Conservation (phyloP, 2,113 vertebrate genomes). For the Parus major region DNA sequence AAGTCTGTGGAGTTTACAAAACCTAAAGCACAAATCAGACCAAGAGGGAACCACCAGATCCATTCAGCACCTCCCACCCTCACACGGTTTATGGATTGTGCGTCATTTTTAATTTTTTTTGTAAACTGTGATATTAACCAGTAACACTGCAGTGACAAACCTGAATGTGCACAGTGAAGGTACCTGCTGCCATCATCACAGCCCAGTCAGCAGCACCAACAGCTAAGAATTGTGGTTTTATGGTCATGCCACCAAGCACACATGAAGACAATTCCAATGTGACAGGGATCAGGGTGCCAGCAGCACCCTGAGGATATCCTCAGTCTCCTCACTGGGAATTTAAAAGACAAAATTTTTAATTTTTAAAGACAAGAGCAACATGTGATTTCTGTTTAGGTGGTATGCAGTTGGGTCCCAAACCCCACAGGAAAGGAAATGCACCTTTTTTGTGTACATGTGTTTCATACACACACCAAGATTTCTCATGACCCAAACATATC, state of each 20-base stretch:
- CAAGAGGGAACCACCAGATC: not conserved
- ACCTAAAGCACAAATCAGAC: not conserved
- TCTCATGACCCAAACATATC: not conserved
- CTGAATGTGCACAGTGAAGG: not conserved
- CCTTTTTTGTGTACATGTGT: not conserved
- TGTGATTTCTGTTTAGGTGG: accelerated
- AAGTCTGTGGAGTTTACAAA: not conserved
- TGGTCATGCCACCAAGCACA: accelerated
- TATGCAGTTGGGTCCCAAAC: accelerated
- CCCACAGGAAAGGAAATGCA: not conserved
- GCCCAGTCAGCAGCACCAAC: not conserved
- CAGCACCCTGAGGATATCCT: not conserved
- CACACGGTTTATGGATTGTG: not conserved
- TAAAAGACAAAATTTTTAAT: not conserved
- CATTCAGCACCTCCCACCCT: not conserved
- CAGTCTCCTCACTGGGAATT: not conserved
- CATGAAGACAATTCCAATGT: accelerated
- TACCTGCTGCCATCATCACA: not conserved
- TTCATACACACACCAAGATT: not conserved
- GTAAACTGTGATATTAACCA: not conserved
- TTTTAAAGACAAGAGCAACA: not conserved
- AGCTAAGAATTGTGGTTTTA: not conserved
- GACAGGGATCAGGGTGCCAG: not conserved
- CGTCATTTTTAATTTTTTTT: accelerated
- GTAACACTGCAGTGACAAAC: not conserved